Evolutionary conservation across 2,888 invertebrate species (phyloP).

Genomic region (Diaperis boleti): DNA sequence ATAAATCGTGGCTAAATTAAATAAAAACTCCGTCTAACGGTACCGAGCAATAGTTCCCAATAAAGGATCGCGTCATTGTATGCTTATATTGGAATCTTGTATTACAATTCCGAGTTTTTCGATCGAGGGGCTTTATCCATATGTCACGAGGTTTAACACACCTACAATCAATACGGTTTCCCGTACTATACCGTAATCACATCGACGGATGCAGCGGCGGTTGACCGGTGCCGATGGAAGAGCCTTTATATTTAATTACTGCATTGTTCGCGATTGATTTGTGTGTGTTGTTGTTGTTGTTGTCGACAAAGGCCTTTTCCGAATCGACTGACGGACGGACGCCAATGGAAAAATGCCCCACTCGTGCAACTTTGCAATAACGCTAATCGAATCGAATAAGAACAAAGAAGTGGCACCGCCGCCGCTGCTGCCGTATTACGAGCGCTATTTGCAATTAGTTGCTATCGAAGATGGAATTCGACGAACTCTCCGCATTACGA

Average conservation of each 20-base stretch:
- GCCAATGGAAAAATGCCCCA: constrained; percentile 9
- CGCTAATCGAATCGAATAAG: background rate
- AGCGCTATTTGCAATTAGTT: background rate
- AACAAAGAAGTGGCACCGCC: constrained; percentile 5
- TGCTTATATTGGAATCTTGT: constrained; percentile 59
- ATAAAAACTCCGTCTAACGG: constrained; percentile 58
- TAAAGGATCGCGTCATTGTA: constrained; percentile 62
- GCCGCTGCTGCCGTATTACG: background rate
- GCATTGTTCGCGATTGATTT: constrained; percentile 39
- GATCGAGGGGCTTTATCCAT: constrained; percentile 40
- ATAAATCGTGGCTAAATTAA: constrained; percentile 57
- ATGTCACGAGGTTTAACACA: constrained; percentile 49
- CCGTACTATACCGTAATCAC: constrained; percentile 38
- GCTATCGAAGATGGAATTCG: background rate
- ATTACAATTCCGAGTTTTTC: constrained; percentile 49
- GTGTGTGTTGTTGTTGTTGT: constrained; percentile 5
- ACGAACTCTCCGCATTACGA: too few relatives aligned
- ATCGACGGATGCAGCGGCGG: constrained; percentile 25
- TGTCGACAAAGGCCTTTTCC: constrained; percentile 17
- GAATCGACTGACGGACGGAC: background rate
- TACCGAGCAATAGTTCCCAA: constrained; percentile 54
- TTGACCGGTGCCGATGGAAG: too few relatives aligned
- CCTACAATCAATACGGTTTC: constrained; percentile 45
- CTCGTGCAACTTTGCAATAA: background rate
- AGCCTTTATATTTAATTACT: constrained; percentile 36